Evolutionary conservation across 2,888 invertebrate species (phyloP).

Genomic region (Diogma glabrata): DNA sequence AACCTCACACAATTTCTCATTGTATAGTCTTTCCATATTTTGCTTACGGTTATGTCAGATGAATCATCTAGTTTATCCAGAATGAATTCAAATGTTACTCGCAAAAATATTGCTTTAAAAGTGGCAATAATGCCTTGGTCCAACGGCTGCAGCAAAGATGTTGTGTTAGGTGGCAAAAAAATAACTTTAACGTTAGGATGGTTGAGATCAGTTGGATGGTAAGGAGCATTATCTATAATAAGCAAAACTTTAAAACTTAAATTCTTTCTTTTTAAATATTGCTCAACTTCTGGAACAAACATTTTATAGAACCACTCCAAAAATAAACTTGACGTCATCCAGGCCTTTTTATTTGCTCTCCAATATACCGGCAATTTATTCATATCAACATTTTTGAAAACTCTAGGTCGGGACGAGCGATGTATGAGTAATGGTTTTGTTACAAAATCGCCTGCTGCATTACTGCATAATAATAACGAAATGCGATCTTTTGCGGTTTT

Average conservation of each 20-base stretch:
- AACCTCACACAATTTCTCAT: too few species aligned
- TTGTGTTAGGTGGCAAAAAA: background rate
- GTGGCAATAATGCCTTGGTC: background rate
- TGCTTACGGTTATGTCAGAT: too few species aligned
- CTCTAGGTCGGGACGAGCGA: background rate
- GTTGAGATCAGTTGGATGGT: background rate
- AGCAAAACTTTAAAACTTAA: constrained; percentile 6
- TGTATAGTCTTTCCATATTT: too few species aligned
- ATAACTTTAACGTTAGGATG: constrained; percentile 1
- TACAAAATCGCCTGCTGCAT: background rate
- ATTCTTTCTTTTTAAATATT: background rate
- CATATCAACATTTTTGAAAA: constrained; percentile 7
- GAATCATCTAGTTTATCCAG: background rate
- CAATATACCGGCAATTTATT: constrained; percentile 7
- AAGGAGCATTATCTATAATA: constrained; percentile 3
- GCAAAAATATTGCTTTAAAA: constrained; percentile 1
- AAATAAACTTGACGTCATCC: background rate
- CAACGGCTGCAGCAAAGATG: background rate
- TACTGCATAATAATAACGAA: too few species aligned
- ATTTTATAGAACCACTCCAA: background rate
- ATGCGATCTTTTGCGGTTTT: too few species aligned
- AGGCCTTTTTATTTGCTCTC: background rate
- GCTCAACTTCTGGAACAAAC: background rate
- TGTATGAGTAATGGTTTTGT: constrained; percentile 7
- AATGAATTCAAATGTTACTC: background rate